These are phyloP conservation scores for Dufourea novaeangliae DNA, from an alignment of 1,140 invertebrate genomes.

Conservation along the genomic window DNA sequence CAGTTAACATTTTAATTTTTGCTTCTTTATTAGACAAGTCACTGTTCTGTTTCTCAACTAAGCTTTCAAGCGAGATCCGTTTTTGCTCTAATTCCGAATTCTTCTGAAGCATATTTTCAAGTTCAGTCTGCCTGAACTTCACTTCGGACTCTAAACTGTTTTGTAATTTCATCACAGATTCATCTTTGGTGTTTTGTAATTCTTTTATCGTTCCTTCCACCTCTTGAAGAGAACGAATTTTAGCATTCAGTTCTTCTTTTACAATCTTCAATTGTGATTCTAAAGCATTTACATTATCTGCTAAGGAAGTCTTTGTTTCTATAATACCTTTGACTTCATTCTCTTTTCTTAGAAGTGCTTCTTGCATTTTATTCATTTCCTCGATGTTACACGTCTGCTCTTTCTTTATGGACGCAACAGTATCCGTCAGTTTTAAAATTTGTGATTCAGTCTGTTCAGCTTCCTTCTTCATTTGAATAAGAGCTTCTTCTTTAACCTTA, in stretches of 20 bases:
- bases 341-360: constrained; percentile 61
- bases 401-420: constrained; percentile 43
- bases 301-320: constrained; percentile 62
- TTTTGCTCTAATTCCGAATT: constrained; percentile 63
- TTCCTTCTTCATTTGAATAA: constrained; percentile 38
- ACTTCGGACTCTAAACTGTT: constrained; percentile 54
- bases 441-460: constrained; percentile 57
- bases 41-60: constrained; percentile 40
- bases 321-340: constrained; percentile 54
- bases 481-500: constrained; percentile 52
- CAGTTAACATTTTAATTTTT: constrained; percentile 56
- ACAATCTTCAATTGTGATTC: constrained; percentile 57
- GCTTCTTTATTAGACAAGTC: constrained; percentile 57
- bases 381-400: constrained; percentile 36
- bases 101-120: constrained; percentile 45
- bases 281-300: constrained; percentile 31
- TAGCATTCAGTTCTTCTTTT: constrained; percentile 54
- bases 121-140: constrained; percentile 52
- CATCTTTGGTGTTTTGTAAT: constrained; percentile 48
- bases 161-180: constrained; percentile 51
- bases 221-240: constrained; percentile 32
- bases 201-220: constrained; percentile 49
- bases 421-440: constrained; percentile 45
- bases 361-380: constrained; percentile 61
- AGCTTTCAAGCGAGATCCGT: constrained; percentile 31